A percentile compares a stretch with the other conserved stretches of the same genome.
phyloP scores from a whole-genome alignment of 2,113 vertebrate species.

The Albula glossodonta region DNA sequence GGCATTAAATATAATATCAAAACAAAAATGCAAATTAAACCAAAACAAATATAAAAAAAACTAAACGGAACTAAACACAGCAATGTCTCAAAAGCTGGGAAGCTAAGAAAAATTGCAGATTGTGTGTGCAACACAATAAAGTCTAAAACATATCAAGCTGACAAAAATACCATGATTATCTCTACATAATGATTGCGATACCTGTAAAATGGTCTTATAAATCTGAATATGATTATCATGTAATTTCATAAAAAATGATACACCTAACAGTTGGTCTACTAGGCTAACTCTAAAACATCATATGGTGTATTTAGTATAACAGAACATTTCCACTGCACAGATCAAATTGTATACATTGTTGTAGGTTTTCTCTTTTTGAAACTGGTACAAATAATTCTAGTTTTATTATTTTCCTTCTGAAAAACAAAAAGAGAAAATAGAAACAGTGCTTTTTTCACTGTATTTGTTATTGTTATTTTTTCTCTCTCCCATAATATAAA shows the following conservation, averaged over 20 bases:
- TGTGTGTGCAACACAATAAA: slow-evolving; percentile 86
- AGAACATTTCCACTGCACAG: slow-evolving; percentile 92
- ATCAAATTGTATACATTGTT: slow-evolving; percentile 89
- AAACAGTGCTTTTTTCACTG: slow-evolving; percentile 82
- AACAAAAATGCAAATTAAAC: slow-evolving; percentile 14
- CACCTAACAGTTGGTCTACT: slow-evolving; percentile 84
- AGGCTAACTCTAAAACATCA: slow-evolving; percentile 91
- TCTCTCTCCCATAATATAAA: slow-evolving; percentile 88
- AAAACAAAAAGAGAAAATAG: slow-evolving; percentile 83
- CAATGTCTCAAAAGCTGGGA: slow-evolving; percentile 55
- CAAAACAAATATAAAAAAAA: neutral
- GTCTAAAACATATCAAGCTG: slow-evolving; percentile 50
- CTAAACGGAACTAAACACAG: neutral
- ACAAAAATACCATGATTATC: slow-evolving; percentile 85
- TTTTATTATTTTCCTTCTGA: slow-evolving; percentile 52
- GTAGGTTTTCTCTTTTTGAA: slow-evolving; percentile 76
- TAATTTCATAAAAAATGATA: slow-evolving; percentile 86
- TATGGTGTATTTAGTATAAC: slow-evolving; percentile 89
- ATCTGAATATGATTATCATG: slow-evolving; percentile 77
- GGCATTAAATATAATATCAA: slow-evolving; percentile 49
- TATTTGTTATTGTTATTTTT: slow-evolving; percentile 58
- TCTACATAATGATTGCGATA: slow-evolving; percentile 85
- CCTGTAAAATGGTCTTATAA: slow-evolving; percentile 92
- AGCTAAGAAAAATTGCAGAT: slow-evolving; percentile 80
- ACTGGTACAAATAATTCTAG: slow-evolving; percentile 67